Evolutionary conservation across 2,113 vertebrate species (phyloP), one percentile per base, ranked within the genome.

Genomic region (Bagarius yarrelli): DNA sequence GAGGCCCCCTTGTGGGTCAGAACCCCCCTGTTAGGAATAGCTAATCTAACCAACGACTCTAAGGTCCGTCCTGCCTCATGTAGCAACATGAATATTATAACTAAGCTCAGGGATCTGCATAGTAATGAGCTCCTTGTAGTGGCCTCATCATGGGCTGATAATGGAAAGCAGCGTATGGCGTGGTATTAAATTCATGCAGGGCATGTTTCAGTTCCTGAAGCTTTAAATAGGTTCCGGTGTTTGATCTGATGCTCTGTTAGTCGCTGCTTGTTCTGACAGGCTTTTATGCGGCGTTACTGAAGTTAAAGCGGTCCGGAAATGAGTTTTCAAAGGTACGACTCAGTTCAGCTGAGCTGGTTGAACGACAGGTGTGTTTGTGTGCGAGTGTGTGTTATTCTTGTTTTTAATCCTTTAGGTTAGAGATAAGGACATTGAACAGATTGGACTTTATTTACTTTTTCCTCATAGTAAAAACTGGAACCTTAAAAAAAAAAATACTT

Each of bases 161-260:
- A 80, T 80, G 61, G 76, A 78, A 66, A n/a, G 66, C 21, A 34
- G 9, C 23, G 34, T 56, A 70, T 71, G 50, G 66, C 0, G 9
- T 27, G 5, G 25, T 80, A 60, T 70, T 50, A 40, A 79, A 59
- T 56, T 32, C 34, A 60, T 75, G 21, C 56, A 25, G 23, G 40
- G 19, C 72, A 40, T 25, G 52, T 55, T 57, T 61, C 40, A 19
- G 74, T 23, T 23, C 74, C 50, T 74, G 75, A 50, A 74, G 80
- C 83, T 74, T 81, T 67, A 82, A 85, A 85, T 69, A 40, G 18
- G 50, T 40, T 81, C 56, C 78, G 34, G 30, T 67, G 30, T 84
- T 78, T 78, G 69, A 82, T 85, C 70, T 79, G 81, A 63, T 19
- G 47, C 44, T 55, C 13, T 34, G 57, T 69, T 57, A 47, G 36